Evolutionary conservation across 1,140 invertebrate genomes (phyloP).

Genomic region (Hyles vespertilio): DNA sequence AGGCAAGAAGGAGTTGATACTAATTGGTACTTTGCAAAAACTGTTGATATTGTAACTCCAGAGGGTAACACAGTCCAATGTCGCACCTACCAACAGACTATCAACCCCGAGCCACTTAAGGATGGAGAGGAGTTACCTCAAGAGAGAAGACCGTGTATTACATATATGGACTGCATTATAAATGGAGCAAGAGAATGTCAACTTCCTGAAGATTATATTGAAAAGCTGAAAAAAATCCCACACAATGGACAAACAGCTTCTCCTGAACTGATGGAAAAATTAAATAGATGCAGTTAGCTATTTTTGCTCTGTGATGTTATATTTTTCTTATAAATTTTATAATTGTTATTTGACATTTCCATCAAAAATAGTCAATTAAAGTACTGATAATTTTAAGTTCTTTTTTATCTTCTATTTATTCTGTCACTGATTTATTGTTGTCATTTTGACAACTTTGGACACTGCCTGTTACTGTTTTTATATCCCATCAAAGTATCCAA

Average conservation of each 20-base stretch:
- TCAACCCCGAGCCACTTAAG: conserved; percentile 61
- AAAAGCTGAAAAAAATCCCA: conserved; percentile 53
- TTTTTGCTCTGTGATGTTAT: conserved; percentile 2
- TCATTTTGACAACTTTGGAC: not conserved
- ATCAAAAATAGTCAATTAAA: too few species aligned
- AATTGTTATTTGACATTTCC: not conserved
- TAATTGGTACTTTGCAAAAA: conserved; percentile 81
- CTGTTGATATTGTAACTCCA: conserved; percentile 76
- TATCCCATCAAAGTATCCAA: not conserved
- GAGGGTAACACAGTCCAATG: conserved; percentile 76
- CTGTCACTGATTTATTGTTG: not conserved
- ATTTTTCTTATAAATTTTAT: not conserved
- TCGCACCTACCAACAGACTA: conserved; percentile 81
- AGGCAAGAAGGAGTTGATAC: conserved; percentile 86
- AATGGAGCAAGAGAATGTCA: conserved; percentile 82
- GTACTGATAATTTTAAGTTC: too few species aligned
- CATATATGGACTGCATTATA: conserved; percentile 81
- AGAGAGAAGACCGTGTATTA: conserved; percentile 81
- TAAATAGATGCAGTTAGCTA: conserved; percentile 24
- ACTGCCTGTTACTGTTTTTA: not conserved
- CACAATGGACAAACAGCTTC: conserved; percentile 60
- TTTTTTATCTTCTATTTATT: not conserved
- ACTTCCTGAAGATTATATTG: conserved; percentile 73
- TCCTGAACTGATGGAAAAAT: conserved; percentile 51
- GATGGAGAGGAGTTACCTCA: conserved; percentile 63